Evolutionary conservation across 2,888 invertebrate genomes (phyloP), one percentile per base, ranked within the genome.

Genomic region (Caenorhabditis afra): DNA sequence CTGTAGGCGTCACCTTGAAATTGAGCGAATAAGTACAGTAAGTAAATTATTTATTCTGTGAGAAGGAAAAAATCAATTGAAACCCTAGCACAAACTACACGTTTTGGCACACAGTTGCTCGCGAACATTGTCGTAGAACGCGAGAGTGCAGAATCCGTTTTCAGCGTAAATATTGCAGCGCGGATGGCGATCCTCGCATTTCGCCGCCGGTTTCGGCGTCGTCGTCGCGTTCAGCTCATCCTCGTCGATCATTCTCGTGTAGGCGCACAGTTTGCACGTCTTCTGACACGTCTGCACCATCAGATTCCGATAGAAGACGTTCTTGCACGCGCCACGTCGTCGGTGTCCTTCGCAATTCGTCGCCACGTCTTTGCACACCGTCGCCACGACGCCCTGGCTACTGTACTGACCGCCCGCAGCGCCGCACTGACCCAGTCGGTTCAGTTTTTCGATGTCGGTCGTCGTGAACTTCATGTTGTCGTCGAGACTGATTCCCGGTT

Each of bases 401-500:
- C 55, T 59, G 55, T 45, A 70, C 29, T 61, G 18, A 11, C 55
- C 52, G 8, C 52, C 29, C 41, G 52, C 41, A 11, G n/a, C 37
- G 4, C 41, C 52, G 39, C 86, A 86, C 22, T 83, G 81, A 4
- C 85, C 85, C 16, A 86, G 52, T 53, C 81, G 70, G 23, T 82
- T 81, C 64, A 86, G 45, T 55, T 85, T 85, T n/a, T 53, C 57
- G 29, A 86, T 83, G 45, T 86, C 86, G 5, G 80, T 76, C 8
- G 45, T 44, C 22, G 83, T 81, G 64, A 86, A 79, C 23, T 78
- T 67, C 82, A 85, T 70, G 45, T 86, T 86, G 67, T 86, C 86
- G 20, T 67, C 66, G 41, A 86, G 68, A 18, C 58, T 8, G 4
- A 86, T 57, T 22, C 80, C 82, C 4, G 55, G 61, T 70, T 79